phyloP scores from a whole-genome alignment of 1,140 invertebrate species.

The Bombyx mori region ASM3026992v2 NC_085107.1:16848001-16848500 shows the following conservation, averaged over 20 bases:
- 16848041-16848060: constrained; percentile 24
- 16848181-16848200: constrained; percentile 42
- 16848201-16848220: constrained; percentile 59
- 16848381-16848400: constrained; percentile 57
- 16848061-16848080: constrained; percentile 29
- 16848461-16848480: constrained; percentile 53
- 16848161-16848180: constrained; percentile 56
- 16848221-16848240: constrained; percentile 39
- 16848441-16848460: constrained; percentile 41
- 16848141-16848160: constrained; percentile 55
- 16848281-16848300: constrained; percentile 52
- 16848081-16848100: constrained; percentile 33
- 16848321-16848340: constrained; percentile 63
- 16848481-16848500: constrained; percentile 57
- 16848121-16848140: constrained; percentile 47
- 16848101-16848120: constrained; percentile 55
- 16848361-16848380: constrained; percentile 65
- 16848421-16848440: constrained; percentile 53
- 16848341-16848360: constrained; percentile 65
- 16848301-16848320: constrained; percentile 56
- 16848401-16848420: constrained; percentile 38
- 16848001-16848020: constrained; percentile 17
- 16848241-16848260: constrained; percentile 11
- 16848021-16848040: constrained; percentile 12
- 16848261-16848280: constrained; percentile 8